Base-by-base conservation (phyloP, 2,888 invertebrate species). In the Troides helena region DNA sequence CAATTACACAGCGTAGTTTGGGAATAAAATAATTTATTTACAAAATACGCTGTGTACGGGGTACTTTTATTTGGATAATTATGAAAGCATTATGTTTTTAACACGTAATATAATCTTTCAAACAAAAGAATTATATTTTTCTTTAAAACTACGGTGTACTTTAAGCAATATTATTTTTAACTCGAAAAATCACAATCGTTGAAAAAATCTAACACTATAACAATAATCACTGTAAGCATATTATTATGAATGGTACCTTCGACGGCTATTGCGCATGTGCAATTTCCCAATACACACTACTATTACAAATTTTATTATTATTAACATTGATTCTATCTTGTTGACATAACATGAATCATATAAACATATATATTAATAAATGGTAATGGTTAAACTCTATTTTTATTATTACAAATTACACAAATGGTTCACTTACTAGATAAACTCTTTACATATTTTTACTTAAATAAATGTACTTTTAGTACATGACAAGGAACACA, bases 341-440 rank as follows among this genome's bases (percentile, higher is more conserved):
- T 53, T 53, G n/a, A 53, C 50, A 5, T 53, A 53, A 53, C 53
- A 53, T n/a, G 53, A 30, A n/a, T 53, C 18, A 53, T n/a, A n/a
- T 0, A 53, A n/a, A 53, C 46, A 14, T 12, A 43, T 43, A 43
- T 43, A 43, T 43, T 7, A 46, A n/a, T 53, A 53, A 18, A 53
- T 53, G n/a, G 53, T 61, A 53, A 67, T 67, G 14, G 8, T 53
- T 25, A 53, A 23, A 61, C 61, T 58, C 53, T 60, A 14, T 18
- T 14, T 30, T 43, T 60, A 60, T 60, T 8, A 60, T 61, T 61
- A 61, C 1, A 60, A 63, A n/a, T 25, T 68, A 59, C 50, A 53
- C 12, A 65, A 46, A 36, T 30, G 65, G 56, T 46, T 65, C 56
- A 56, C n/a, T 62, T 12, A 57, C 23, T 69, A 56, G 57, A 53